Conservation (phyloP, 1,140 invertebrate species). For the Drosophila pachea region DNA sequence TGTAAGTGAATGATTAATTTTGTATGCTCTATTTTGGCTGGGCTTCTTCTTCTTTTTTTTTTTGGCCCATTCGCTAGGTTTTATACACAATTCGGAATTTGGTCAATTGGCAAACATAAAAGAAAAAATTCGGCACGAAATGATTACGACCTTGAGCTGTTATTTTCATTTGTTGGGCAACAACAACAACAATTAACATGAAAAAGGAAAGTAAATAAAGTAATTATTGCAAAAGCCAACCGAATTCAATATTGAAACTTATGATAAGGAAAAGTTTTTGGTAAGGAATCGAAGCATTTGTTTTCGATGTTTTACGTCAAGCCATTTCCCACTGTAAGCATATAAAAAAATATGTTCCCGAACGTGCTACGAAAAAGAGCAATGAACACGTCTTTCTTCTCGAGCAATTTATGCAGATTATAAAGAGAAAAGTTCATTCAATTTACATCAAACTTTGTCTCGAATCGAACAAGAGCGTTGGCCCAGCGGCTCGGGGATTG, state of each 20-base stretch:
- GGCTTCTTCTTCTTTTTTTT: constrained; percentile 16
- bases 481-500: constrained; percentile 25
- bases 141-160: constrained; percentile 36
- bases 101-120: constrained; percentile 32
- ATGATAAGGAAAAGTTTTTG: too few relatives aligned
- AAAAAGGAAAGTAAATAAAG: neutral
- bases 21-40: constrained; percentile 47
- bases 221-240: neutral
- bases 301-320: too few relatives aligned
- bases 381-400: constrained; percentile 28
- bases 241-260: too few relatives aligned
- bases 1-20: constrained; percentile 44
- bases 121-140: constrained; percentile 4
- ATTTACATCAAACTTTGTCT: constrained; percentile 44
- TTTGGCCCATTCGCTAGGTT: constrained; percentile 11
- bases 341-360: neutral
- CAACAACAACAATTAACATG: neutral
- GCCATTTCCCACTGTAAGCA: too few relatives aligned
- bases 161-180: constrained; percentile 32
- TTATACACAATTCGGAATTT: constrained; percentile 22
- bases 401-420: constrained; percentile 37
- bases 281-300: too few relatives aligned
- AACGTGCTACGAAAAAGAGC: constrained; percentile 30
- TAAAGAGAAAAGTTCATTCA: constrained; percentile 44
- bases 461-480: constrained; percentile 12